Evolutionary conservation across 2,797 vertebrate species (phyloP).

Genomic region (Eidolon dupreanum): DNA sequence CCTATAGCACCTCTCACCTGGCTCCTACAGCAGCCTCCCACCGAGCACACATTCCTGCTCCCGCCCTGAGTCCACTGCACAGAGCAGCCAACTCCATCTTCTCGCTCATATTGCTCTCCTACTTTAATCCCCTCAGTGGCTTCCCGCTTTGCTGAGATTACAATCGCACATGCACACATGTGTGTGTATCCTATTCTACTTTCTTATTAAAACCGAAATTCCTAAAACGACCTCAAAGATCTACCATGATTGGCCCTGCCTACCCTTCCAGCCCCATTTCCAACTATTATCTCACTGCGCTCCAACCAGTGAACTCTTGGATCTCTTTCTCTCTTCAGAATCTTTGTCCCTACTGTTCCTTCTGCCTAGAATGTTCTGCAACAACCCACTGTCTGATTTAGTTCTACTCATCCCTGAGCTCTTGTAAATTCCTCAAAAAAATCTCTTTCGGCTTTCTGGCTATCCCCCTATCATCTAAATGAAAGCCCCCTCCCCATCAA

Average conservation of each 20-base stretch:
- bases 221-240: not conserved
- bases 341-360: not conserved
- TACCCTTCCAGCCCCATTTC: not conserved
- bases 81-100: not conserved
- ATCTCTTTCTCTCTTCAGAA: not conserved
- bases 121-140: not conserved
- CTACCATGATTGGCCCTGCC: not conserved
- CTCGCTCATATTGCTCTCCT: not conserved
- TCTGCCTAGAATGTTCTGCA: not conserved
- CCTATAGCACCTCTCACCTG: not conserved
- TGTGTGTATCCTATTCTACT: not conserved
- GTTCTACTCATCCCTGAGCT: not conserved
- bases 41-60: not conserved
- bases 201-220: not conserved
- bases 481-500: not conserved
- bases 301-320: not conserved
- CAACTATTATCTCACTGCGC: not conserved
- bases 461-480: rapidly evolving
- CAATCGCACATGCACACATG: too few relatives aligned
- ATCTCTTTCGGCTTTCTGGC: not conserved
- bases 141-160: not conserved
- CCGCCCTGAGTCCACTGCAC: not conserved
- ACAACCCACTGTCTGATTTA: not conserved
- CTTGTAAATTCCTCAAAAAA: not conserved
- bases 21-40: not conserved